Evolutionary conservation across 2,797 vertebrate species (phyloP), one percentile per base, ranked within the genome.

Genomic region (Natrix natrix): DNA sequence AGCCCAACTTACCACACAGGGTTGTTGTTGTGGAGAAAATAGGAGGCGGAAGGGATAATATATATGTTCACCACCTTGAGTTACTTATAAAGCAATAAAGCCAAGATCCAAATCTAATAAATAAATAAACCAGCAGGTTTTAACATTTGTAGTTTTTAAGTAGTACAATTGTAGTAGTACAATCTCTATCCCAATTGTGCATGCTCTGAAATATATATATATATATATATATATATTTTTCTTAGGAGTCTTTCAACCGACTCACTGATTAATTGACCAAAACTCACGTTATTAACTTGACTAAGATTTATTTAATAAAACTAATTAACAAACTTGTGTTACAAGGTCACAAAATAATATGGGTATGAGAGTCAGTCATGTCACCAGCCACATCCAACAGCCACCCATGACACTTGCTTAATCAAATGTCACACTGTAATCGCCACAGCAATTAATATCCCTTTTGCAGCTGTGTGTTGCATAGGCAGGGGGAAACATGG

Each of bases 251-350:
- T 90, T 48, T 87, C 37, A 90, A 87, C 66, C 54, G 60, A 83
- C 60, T 89, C 20, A 54, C 69, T 90, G 78, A 87, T 87, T 93
- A 93, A 93, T 66, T 83, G 83, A 90, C 83, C 26, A 87, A 86
- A 92, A 61, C 59, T 43, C 74, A 55, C 20, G 26, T 90, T 90
- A 66, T 89, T 60, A 83, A 60, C 78, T 89, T 83, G 43, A 48
- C 60, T 66, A 87, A 63, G 26, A 87, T 87, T 87, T 90, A 52
- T 61, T 83, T 86, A 90, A 93, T 93, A 43, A 87, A 63, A 37
- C 43, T 37, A 48, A 83, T 24, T 43, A 91, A 91, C 17, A n/a
- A 55, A 88, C 13, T 78, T 78, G 63, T 88, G 56, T 88, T 91
- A 78, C 48, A 93, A 78, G 43, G n/a, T 93, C 69, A 91, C 90